Evolutionary conservation across 1,140 invertebrate genomes (phyloP).

Genomic region (Cotesia chilonis): DNA sequence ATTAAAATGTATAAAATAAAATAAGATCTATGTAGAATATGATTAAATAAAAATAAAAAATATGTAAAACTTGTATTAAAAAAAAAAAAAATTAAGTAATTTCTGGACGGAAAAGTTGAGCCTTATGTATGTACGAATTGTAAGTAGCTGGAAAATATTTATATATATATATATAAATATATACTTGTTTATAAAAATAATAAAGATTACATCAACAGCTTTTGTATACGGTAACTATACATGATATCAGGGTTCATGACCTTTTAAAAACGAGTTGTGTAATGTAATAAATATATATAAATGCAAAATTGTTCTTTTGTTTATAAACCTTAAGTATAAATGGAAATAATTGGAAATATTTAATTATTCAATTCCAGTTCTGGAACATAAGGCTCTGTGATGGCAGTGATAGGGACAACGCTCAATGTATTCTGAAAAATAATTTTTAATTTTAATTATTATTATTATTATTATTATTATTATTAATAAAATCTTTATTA

Average conservation of each 20-base stretch:
- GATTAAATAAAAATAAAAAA: not conserved
- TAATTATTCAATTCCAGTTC: constrained; percentile 59
- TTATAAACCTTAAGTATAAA: constrained; percentile 13
- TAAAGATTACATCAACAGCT: constrained; percentile 19
- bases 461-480: too few species aligned
- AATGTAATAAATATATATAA: constrained; percentile 33
- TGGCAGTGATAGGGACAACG: constrained; percentile 55
- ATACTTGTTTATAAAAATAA: constrained; percentile 18
- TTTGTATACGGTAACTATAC: constrained; percentile 31
- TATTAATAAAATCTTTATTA: too few species aligned
- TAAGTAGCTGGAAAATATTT: constrained; percentile 20
- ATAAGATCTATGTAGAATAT: not conserved
- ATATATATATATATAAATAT: constrained; percentile 2
- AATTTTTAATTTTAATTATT: constrained; percentile 25
- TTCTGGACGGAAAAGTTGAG: constrained; percentile 25
- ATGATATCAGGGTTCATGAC: constrained; percentile 18
- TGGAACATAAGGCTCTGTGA: constrained; percentile 57
- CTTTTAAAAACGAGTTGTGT: constrained; percentile 29
- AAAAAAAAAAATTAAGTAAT: constrained; percentile 18
- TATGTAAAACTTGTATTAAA: not conserved
- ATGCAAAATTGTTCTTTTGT: constrained; percentile 11
- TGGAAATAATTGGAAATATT: constrained; percentile 11
- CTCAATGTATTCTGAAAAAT: constrained; percentile 57
- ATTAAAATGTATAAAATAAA: not conserved
- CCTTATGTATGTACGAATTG: not conserved